A percentile compares a stretch with the other conserved stretches of the same genome.
Evolutionary conservation across 2,888 invertebrate genomes (phyloP).

Genomic region (Spodoptera exigua): DNA sequence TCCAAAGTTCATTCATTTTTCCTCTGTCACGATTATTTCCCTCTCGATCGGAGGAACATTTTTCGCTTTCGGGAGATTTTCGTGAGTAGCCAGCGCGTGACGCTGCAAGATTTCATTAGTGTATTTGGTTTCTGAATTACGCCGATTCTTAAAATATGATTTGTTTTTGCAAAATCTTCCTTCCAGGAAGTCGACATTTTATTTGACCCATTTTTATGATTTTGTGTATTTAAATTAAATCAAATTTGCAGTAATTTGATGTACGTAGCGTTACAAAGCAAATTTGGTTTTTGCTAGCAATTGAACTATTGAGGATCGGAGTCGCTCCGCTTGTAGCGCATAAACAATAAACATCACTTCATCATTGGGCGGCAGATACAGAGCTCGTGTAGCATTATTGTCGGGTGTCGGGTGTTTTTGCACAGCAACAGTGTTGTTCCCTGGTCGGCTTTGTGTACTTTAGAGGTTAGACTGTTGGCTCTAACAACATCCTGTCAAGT

Average conservation of each 20-base stretch:
- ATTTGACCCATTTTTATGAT: too few relatives aligned
- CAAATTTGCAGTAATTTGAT: too few relatives aligned
- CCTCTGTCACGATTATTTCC: slow-evolving; percentile 34
- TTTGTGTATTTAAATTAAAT: too few relatives aligned
- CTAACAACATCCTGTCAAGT: not conserved
- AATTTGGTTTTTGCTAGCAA: not conserved
- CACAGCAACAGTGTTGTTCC: not conserved
- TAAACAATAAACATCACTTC: too few relatives aligned
- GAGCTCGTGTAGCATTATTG: not conserved
- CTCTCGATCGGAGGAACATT: slow-evolving; percentile 22
- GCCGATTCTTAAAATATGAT: not conserved
- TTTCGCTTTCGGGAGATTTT: slow-evolving; percentile 13
- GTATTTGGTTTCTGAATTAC: not conserved
- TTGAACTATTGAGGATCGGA: not conserved
- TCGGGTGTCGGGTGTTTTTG: slow-evolving; percentile 10
- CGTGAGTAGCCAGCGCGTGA: slow-evolving; percentile 8
- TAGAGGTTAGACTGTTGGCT: slow-evolving; percentile 8
- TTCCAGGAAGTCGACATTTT: not conserved
- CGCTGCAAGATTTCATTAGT: slow-evolving; percentile 23
- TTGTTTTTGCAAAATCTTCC: too few relatives aligned
- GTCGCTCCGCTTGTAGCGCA: too few relatives aligned
- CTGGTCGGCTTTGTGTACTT: slow-evolving; percentile 9
- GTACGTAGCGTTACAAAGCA: too few relatives aligned
- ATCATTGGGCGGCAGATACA: not conserved
- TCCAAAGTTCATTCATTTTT: slow-evolving; percentile 45